These are phyloP conservation scores for Aplidium turbinatum DNA, from an alignment of 23 tunicate species.

Conservation along the genomic window DNA sequence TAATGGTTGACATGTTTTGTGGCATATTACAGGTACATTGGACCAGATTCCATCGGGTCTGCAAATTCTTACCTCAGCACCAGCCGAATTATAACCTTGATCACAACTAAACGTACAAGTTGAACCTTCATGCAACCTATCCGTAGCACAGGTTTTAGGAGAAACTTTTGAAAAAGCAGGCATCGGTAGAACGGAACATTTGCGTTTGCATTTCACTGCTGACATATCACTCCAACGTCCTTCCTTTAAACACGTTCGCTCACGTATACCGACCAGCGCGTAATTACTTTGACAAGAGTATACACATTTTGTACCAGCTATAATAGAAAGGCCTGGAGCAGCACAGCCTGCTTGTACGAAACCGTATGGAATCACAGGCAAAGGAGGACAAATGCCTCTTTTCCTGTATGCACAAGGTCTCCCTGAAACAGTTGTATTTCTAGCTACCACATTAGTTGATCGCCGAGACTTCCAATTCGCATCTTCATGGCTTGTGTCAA, in stretches of 20 bases:
- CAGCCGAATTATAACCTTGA: not conserved
- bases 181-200: not conserved
- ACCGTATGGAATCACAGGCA: not conserved
- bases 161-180: not conserved
- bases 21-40: not conserved
- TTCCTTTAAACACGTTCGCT: constrained; percentile 15
- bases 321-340: not conserved
- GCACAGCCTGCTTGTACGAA: not conserved
- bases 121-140: constrained; percentile 2
- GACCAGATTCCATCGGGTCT: constrained; percentile 18
- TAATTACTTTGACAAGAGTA: constrained; percentile 27
- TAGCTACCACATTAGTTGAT: not conserved
- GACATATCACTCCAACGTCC: constrained; percentile 30
- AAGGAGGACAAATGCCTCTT: not conserved
- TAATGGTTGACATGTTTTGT: not conserved
- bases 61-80: not conserved
- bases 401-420: constrained; percentile 6
- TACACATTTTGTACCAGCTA: constrained; percentile 30
- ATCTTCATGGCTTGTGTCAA: constrained; percentile 3
- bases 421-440: not conserved
- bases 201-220: not conserved
- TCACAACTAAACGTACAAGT: constrained; percentile 7
- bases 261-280: constrained; percentile 1
- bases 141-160: not conserved
- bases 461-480: not conserved